Evolutionary conservation across 2,113 vertebrate species (phyloP).

Genomic region (Pollachius pollachius): DNA sequence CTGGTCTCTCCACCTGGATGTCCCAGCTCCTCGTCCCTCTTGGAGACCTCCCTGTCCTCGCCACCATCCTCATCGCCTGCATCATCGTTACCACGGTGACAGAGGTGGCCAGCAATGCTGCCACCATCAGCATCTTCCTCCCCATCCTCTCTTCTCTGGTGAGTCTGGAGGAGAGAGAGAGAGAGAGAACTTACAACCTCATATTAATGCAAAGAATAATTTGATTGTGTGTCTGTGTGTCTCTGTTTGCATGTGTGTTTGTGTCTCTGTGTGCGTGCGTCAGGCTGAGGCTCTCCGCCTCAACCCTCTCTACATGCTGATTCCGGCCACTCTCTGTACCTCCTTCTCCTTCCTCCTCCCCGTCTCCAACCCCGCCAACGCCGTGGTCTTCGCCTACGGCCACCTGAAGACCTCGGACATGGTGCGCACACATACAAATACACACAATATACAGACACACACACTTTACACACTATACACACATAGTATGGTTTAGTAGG

Average conservation of each 20-base stretch:
- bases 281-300: slow-evolving; percentile 87
- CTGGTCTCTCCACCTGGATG: slow-evolving; percentile 85
- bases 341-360: slow-evolving; percentile 92
- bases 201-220: no score
- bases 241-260: slow-evolving; percentile 4
- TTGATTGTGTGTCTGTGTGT: not conserved
- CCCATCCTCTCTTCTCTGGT: slow-evolving; percentile 90
- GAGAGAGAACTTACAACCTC: no score
- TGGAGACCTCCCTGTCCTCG: slow-evolving; percentile 79
- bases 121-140: slow-evolving; percentile 89
- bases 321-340: slow-evolving; percentile 86
- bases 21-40: slow-evolving; percentile 83
- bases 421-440: no score
- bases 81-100: slow-evolving; percentile 88
- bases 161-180: slow-evolving; percentile 40
- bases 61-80: slow-evolving; percentile 79
- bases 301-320: slow-evolving; percentile 87
- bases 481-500: no score
- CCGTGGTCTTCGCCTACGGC: slow-evolving; percentile 88
- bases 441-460: no score
- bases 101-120: slow-evolving; percentile 90
- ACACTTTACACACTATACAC: no score
- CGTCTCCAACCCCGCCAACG: slow-evolving; percentile 88
- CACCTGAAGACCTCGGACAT: slow-evolving; percentile 66
- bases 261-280: slow-evolving; percentile 7